These are phyloP conservation scores for Uria aalge DNA, from an alignment of 2,113 vertebrate genomes.

Conservation along the genomic window DNA sequence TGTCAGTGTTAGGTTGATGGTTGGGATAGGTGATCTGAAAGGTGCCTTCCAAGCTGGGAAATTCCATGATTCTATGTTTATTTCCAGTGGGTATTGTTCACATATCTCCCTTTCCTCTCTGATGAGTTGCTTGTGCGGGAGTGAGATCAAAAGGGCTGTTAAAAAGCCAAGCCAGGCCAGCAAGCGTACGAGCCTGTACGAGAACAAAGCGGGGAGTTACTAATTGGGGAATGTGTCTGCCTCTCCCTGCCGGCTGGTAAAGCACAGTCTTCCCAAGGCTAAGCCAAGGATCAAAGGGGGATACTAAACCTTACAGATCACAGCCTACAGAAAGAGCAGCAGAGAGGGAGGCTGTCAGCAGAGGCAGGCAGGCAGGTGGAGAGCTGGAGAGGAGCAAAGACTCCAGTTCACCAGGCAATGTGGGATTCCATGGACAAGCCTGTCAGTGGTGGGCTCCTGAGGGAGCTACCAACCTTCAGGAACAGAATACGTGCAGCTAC, in stretches of 20 bases:
- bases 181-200: accelerated
- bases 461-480: background rate
- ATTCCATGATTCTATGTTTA: background rate
- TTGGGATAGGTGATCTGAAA: too few relatives aligned
- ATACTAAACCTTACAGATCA: background rate
- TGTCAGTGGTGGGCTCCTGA: background rate
- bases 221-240: background rate
- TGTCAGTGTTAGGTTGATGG: too few relatives aligned
- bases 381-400: background rate
- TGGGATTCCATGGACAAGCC: background rate
- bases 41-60: too few relatives aligned
- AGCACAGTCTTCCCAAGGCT: background rate
- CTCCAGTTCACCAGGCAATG: background rate
- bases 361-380: background rate
- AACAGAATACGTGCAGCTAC: background rate
- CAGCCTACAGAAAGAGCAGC: background rate
- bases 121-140: background rate
- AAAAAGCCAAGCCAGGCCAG: background rate
- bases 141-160: background rate
- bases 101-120: background rate
- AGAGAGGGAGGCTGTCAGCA: background rate
- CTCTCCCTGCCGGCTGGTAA: background rate
- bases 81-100: background rate
- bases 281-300: background rate
- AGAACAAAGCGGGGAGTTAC: background rate